Evolutionary conservation across 1,140 invertebrate species (phyloP).

Genomic region (Bombus haemorrhoidalis): DNA sequence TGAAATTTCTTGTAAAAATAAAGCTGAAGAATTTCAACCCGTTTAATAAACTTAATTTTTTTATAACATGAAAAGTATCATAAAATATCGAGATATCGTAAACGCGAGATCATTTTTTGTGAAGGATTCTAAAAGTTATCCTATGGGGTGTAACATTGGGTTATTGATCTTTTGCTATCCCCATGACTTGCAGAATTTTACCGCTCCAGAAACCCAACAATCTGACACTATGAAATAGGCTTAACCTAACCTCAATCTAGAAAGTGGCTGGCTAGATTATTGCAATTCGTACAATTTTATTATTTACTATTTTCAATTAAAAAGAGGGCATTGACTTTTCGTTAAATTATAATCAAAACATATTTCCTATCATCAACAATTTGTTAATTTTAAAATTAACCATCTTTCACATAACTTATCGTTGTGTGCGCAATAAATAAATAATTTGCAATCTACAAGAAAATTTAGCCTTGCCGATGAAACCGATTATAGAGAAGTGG

Average conservation of each 20-base stretch:
- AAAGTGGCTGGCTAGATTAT: neutral
- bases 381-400: neutral
- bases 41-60: neutral
- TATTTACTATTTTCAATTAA: neutral
- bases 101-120: too few species aligned
- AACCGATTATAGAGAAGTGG: neutral
- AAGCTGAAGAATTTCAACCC: neutral
- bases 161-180: rapidly evolving
- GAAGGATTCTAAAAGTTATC: too few species aligned
- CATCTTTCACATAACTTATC: neutral
- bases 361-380: neutral
- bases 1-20: neutral
- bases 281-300: neutral
- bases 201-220: neutral
- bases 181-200: neutral
- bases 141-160: neutral
- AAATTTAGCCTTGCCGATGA: neutral
- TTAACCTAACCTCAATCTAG: neutral
- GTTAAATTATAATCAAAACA: neutral
- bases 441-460: neutral
- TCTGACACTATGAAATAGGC: neutral
- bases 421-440: neutral
- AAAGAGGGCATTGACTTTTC: neutral
- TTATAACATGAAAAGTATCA: neutral
- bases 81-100: neutral